Evolutionary conservation across 2,797 vertebrate genomes (phyloP).

Genomic region (Sebastes dallii): DNA sequence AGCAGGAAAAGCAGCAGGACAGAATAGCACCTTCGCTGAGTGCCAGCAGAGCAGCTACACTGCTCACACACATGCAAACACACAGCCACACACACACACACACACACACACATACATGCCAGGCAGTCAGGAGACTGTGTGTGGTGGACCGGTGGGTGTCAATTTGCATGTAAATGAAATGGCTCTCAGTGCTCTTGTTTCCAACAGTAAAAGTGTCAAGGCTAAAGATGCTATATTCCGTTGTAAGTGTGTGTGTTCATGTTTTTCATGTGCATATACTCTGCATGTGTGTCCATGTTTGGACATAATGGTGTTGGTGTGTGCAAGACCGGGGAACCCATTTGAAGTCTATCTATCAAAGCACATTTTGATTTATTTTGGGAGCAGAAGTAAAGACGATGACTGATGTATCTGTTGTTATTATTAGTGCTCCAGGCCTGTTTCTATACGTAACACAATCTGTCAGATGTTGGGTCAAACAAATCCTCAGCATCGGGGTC

Average conservation of each 20-base stretch:
- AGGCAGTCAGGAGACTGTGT: conserved; percentile 16
- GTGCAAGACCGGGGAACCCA: conserved; percentile 13
- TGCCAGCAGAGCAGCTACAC: conserved; percentile 39
- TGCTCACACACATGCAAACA: conserved; percentile 6
- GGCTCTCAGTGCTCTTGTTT: conserved; percentile 60
- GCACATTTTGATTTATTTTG: conserved; percentile 19
- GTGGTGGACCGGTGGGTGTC: conserved; percentile 65
- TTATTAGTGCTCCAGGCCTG: conserved; percentile 27
- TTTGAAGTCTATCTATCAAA: background rate
- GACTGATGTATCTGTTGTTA: conserved; percentile 34
- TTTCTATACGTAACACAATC: conserved; percentile 22
- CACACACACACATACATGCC: background rate
- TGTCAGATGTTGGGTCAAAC: conserved; percentile 42
- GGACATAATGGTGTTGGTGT: background rate
- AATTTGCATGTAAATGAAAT: conserved; percentile 75
- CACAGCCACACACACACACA: background rate
- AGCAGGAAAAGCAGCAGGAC: conserved; percentile 51
- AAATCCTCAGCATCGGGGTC: background rate
- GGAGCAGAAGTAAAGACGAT: conserved; percentile 27
- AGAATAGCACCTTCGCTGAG: conserved; percentile 43
- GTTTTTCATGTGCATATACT: conserved; percentile 9
- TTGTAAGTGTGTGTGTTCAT: conserved; percentile 10
- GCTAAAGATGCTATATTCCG: conserved; percentile 41
- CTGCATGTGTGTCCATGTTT: background rate
- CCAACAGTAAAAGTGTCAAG: conserved; percentile 50